Evolutionary conservation across 1,140 invertebrate species (phyloP).

Genomic region (Schlechtendalia chinensis): DNA sequence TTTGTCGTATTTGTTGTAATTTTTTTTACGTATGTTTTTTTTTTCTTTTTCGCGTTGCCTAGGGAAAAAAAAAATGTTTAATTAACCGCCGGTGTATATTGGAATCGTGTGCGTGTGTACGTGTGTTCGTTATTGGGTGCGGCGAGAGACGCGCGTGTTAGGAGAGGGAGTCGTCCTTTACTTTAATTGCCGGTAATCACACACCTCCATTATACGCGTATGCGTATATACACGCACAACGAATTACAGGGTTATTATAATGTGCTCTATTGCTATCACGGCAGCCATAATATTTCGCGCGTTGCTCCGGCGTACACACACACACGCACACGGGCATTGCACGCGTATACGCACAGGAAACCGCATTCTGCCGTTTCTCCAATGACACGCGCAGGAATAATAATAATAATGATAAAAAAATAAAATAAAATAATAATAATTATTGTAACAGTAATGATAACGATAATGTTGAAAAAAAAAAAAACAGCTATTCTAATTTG

Average conservation of each 20-base stretch:
- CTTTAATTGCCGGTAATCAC: constrained; percentile 39
- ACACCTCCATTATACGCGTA: constrained; percentile 10
- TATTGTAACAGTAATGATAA: constrained; percentile 9
- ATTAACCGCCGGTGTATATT: constrained; percentile 31
- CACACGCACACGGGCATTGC: background rate
- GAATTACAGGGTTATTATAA: constrained; percentile 30
- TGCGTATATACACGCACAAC: background rate
- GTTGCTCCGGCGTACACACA: background rate
- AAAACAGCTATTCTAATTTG: constrained; percentile 52
- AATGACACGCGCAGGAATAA: constrained; percentile 19
- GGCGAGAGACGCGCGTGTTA: background rate
- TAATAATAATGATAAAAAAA: background rate
- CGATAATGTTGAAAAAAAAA: background rate
- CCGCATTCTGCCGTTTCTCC: constrained; percentile 17
- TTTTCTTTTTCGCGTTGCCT: background rate
- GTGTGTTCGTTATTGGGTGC: background rate
- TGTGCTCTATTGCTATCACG: constrained; percentile 33
- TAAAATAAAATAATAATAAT: background rate
- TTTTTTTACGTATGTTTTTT: background rate
- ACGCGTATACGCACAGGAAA: constrained; percentile 21
- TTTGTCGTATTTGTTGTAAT: background rate
- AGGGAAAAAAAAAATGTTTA: constrained; percentile 27
- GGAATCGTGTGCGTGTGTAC: background rate
- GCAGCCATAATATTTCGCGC: constrained; percentile 27
- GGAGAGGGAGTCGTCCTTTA: background rate